Evolutionary conservation across 53 echinoderm and acorn worm species (phyloP), one percentile per base, ranked within the genome.

Genomic region (Hippasteria phrygiana): DNA sequence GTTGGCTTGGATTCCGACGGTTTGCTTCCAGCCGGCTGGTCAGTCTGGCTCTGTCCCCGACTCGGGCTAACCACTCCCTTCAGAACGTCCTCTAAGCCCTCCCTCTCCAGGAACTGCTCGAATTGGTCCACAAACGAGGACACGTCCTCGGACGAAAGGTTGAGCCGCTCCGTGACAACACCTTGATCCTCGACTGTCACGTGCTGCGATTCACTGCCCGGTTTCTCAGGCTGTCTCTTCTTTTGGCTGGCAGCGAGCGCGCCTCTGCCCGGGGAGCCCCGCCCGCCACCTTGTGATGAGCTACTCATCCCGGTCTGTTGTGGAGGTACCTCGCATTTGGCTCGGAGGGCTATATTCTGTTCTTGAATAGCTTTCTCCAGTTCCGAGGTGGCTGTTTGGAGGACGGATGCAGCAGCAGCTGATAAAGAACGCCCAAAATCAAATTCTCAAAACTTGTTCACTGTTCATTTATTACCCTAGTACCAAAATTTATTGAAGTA

Each of bases 51-150:
- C 50, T 76, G 13, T 32, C 29, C 76, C 4, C 33, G 40, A 38
- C 48, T 46, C 10, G n/a, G 29, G 33, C 76, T 32, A 14, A 32
- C 53, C 33, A n/a, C n/a, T n/a, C n/a, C n/a, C n/a, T n/a, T n/a
- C n/a, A n/a, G n/a, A n/a, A n/a, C n/a, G n/a, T 64, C 74, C 31
- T 75, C 65, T 51, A 46, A 17, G 18, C 92, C 91, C 43, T 97
- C 97, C 35, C 92, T 97, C 62, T 97, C 97, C 22, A 97, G 41
- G 90, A 97, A 97, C 37, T 93, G 90, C 72, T 97, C 97, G 75
- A 95, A 97, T 69, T 95, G 95, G 70, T 95, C 93, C 2, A 95
- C 93, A 76, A 93, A 93, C 16, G 88, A 90, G 2, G 84, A 91
- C 2, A 93, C 90, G 41, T 88, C 90, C 32, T 87, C 71, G 0